Conservation (phyloP, 1,140 invertebrate genomes). For the Neoseiulus cucumeris region DNA sequence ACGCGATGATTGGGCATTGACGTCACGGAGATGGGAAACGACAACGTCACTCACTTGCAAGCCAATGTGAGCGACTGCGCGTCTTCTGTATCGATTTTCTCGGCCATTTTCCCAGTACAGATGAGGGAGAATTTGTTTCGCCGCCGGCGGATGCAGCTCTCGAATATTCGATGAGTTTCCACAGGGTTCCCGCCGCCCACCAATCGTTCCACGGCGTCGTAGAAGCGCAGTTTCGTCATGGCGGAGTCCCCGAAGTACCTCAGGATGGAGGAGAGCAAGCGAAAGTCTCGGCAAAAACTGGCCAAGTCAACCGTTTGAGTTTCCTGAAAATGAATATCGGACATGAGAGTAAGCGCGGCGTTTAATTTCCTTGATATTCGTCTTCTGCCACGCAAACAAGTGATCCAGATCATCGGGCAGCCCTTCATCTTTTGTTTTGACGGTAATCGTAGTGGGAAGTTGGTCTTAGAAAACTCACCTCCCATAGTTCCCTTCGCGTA, state of each 20-base stretch:
- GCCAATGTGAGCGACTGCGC: neutral
- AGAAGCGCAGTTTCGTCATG: neutral
- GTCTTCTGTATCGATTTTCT: neutral
- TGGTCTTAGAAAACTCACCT: neutral
- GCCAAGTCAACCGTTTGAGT: neutral
- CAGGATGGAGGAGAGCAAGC: neutral
- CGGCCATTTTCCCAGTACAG: neutral
- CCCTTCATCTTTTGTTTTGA: too few species aligned
- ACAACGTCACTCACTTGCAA: neutral
- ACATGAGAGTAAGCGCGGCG: too few species aligned
- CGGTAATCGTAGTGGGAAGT: too few species aligned
- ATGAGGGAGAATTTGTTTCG: neutral
- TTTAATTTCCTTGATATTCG: too few species aligned
- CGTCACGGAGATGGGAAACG: neutral
- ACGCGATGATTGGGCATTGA: neutral
- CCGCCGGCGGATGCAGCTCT: neutral
- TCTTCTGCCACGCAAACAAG: too few species aligned
- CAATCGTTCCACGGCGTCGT: neutral
- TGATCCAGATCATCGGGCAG: too few species aligned
- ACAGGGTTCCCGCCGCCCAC: neutral
- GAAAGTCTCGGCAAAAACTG: neutral
- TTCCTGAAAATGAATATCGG: neutral
- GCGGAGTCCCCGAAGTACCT: neutral
- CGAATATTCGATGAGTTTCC: constrained; percentile 3
- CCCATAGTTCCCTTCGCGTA: neutral